Conservation (phyloP, 2,797 vertebrate genomes). For the Spinus pinus region DNA sequence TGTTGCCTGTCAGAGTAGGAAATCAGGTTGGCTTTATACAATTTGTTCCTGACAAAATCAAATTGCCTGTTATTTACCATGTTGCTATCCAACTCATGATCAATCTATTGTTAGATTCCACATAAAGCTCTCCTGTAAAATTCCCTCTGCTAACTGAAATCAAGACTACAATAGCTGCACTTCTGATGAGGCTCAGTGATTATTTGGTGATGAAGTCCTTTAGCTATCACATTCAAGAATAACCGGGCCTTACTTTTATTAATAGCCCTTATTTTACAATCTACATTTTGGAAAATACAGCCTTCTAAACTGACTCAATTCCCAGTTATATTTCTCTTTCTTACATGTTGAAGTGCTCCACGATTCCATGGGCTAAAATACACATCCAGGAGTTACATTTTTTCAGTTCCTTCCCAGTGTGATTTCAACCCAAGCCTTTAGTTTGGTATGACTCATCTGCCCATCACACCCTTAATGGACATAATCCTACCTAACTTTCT, state of each 20-base stretch:
- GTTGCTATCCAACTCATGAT: constrained; percentile 67
- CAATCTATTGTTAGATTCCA: constrained; percentile 64
- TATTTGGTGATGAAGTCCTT: constrained; percentile 58
- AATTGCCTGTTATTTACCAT: constrained; percentile 68
- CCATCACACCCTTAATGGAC: not conserved
- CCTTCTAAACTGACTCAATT: constrained; percentile 18
- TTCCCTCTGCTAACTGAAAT: constrained; percentile 58
- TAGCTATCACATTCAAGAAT: constrained; percentile 32
- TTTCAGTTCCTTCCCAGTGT: not conserved
- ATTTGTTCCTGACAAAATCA: constrained; percentile 68
- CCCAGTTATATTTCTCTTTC: not conserved
- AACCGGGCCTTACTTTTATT: constrained; percentile 43
- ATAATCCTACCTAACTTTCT: not conserved
- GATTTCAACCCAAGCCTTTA: not conserved
- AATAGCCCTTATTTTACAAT: constrained; percentile 54
- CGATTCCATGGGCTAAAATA: not conserved
- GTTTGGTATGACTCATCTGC: not conserved
- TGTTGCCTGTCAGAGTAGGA: constrained; percentile 62
- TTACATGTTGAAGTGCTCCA: not conserved
- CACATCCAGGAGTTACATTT: not conserved
- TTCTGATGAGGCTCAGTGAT: constrained; percentile 46
- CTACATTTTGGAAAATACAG: constrained; percentile 43
- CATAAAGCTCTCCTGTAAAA: constrained; percentile 49
- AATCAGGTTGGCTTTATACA: constrained; percentile 65
- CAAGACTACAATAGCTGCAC: constrained; percentile 26